Evolutionary conservation across 1,140 invertebrate species (phyloP).

Genomic region (Dinoponera quadriceps): DNA sequence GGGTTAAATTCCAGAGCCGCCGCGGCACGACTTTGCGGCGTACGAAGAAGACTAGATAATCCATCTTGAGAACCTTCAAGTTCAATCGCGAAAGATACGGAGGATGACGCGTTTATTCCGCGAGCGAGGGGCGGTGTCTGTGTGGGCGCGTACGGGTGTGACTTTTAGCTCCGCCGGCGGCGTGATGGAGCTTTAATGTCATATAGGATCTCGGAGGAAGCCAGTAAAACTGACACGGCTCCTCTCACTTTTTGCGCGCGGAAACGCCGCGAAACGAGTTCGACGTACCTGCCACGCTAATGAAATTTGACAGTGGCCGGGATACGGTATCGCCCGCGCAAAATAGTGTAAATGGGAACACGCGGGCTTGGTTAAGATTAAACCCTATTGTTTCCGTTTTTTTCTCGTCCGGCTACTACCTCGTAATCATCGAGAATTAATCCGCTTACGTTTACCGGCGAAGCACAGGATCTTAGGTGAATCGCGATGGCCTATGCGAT

Average conservation of each 20-base stretch:
- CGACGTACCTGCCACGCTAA: constrained; percentile 51
- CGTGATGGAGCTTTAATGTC: constrained; percentile 56
- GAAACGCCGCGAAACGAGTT: constrained; percentile 43
- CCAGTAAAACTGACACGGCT: constrained; percentile 35
- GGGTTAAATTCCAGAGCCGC: constrained; percentile 50
- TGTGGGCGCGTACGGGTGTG: not conserved
- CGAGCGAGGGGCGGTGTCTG: not conserved
- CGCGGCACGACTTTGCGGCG: constrained; percentile 38
- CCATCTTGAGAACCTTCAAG: constrained; percentile 57
- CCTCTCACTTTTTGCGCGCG: constrained; percentile 33
- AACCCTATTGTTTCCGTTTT: constrained; percentile 44
- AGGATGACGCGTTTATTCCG: constrained; percentile 51
- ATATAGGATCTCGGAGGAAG: constrained; percentile 42
- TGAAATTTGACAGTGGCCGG: constrained; percentile 56
- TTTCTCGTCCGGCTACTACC: not conserved
- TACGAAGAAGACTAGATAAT: constrained; percentile 57
- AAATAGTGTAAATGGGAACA: constrained; percentile 37
- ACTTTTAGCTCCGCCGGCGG: constrained; percentile 28
- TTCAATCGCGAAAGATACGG: constrained; percentile 56
- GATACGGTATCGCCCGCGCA: constrained; percentile 27
- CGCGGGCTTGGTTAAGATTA: constrained; percentile 38
- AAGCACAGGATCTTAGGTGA: not conserved
- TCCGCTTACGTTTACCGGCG: not conserved
- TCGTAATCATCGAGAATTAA: constrained; percentile 19
- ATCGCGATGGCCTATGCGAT: not conserved